phyloP scores from a whole-genome alignment of 1,140 invertebrate genomes.

The Calephelis nemesis region DNA sequence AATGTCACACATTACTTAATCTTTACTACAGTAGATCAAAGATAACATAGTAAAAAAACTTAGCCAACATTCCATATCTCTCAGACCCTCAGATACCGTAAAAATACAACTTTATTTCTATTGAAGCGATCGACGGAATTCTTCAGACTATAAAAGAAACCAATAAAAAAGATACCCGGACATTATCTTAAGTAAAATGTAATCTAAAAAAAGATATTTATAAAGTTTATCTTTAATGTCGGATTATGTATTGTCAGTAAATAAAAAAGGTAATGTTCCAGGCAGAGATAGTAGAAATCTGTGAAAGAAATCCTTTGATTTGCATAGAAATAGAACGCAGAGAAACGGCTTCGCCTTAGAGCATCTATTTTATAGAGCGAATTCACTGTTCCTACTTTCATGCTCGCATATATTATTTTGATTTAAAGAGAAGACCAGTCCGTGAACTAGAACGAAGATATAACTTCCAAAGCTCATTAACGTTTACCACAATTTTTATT shows the following conservation, averaged over 20 bases:
- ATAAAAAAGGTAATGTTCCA: conserved; percentile 5
- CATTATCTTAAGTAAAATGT: conserved; percentile 7
- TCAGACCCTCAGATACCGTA: not conserved
- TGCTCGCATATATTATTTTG: no score
- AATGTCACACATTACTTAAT: no score
- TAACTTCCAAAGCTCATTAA: no score
- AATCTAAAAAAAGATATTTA: not conserved
- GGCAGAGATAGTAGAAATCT: conserved; percentile 9
- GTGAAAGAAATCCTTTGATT: conserved; percentile 15
- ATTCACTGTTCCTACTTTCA: not conserved
- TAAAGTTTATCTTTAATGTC: not conserved
- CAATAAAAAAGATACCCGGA: conserved; percentile 1
- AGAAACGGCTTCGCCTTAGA: not conserved
- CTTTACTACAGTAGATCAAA: no score
- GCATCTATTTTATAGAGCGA: not conserved
- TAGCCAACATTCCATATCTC: not conserved
- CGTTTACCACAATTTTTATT: no score
- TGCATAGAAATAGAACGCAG: conserved; percentile 3
- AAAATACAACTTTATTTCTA: not conserved
- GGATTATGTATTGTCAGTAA: conserved; percentile 13
- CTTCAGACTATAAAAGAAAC: not conserved
- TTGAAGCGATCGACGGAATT: not conserved
- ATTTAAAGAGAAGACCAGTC: no score
- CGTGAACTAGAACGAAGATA: no score
- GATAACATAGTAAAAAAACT: no score